Evolutionary conservation across 1,140 invertebrate genomes (phyloP).

Genomic region (Penaeus vannamei): DNA sequence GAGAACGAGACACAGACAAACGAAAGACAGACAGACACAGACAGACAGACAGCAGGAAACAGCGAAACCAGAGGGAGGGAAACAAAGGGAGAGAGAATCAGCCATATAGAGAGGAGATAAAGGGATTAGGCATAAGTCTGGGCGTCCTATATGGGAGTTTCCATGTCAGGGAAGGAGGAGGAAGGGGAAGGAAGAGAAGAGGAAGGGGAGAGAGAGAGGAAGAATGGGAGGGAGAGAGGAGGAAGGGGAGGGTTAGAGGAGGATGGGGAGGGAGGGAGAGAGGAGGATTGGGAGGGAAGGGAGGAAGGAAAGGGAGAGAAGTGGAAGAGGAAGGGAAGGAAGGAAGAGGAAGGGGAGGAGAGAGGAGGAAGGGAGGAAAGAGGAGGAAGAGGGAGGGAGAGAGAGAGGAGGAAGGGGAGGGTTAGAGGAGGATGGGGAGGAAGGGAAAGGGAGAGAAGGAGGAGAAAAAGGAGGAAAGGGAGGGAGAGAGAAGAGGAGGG

Average conservation of each 20-base stretch:
- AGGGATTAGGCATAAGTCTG: too few relatives aligned
- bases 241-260: background rate
- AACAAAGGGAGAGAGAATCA: too few relatives aligned
- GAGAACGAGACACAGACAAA: background rate
- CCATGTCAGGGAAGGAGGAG: background rate
- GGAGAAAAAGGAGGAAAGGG: too few relatives aligned
- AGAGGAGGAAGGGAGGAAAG: background rate
- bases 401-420: background rate
- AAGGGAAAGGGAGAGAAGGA: too few relatives aligned
- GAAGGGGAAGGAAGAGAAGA: background rate
- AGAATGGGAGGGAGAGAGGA: background rate
- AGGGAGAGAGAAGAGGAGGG: too few relatives aligned
- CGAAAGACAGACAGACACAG: background rate
- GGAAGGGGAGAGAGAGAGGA: background rate
- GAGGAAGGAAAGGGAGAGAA: background rate
- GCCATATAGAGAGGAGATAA: too few relatives aligned
- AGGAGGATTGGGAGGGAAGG: background rate
- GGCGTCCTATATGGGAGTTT: too few relatives aligned
- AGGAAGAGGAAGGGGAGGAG: background rate
- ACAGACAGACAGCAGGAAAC: background rate
- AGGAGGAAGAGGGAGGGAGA: background rate
- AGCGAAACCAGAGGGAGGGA: too few relatives aligned
- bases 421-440: too few relatives aligned
- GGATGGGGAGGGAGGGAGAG: background rate
- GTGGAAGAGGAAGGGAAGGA: background rate